Base-by-base conservation (phyloP, 1,140 invertebrate genomes). In the Euura saliciscinereae region DNA sequence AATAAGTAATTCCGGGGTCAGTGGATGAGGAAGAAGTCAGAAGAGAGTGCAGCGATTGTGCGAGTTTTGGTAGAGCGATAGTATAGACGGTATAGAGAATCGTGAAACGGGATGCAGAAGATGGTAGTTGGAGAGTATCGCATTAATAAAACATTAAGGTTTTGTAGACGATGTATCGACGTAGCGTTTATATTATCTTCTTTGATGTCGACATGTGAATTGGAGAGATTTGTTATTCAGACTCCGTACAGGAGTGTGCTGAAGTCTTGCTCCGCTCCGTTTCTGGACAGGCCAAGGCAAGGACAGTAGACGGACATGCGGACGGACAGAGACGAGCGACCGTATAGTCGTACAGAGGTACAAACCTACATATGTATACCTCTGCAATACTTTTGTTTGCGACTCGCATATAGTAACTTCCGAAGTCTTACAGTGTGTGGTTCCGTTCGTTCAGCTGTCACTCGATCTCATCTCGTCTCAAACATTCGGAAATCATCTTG, bases 141-240 rank as follows among this genome's bases (percentile, higher is more conserved):
- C 84, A 88, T 88, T 88, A 88, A 88, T 88, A 88, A 88, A 88
- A 87, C 86, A 88, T 88, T 85, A 86, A 85, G 86, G 84, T 87
- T 87, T 87, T 86, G 85, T 83, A 82, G 85, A 85, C 80, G 83
- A 87, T 88, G 83, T 87, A 88, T 88, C 86, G 85, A 86, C 86
- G 85, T 86, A 87, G 86, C 85, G 86, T 87, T 87, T 87, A 87
- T 87, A 87, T 87, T 87, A 87, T 87, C 86, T 87, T 87, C 86
- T 87, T 87, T 86, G 85, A 87, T 87, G 85, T 87, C 86, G 86
- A 87, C 86, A 87, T 87, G 85, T 87, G 86, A 87, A 87, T 87
- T 87, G 86, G 86, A 87, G 85, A 87, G 86, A 87, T 87, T 87
- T 87, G 86, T 87, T 87, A 87, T 87, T 87, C 85, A 87, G 85